Conservation (phyloP, 2,113 vertebrate species). For the Xenus cinereus region DNA sequence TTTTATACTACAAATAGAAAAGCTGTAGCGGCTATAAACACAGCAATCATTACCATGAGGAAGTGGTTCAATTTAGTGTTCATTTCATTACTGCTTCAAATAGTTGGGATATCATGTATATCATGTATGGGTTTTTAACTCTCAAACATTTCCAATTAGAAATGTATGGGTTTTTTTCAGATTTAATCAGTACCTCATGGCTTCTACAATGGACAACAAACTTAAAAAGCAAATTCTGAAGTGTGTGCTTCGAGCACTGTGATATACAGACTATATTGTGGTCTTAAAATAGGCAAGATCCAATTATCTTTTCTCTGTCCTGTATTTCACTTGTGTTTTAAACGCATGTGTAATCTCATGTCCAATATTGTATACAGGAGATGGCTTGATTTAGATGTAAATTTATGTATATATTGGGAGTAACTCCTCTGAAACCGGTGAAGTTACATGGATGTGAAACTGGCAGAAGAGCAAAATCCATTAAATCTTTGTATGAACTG, state of each 20-base stretch:
- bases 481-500: background rate
- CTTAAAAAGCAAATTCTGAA: conserved; percentile 18
- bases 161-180: background rate
- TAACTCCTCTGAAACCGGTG: background rate
- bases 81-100: background rate
- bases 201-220: background rate
- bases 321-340: background rate
- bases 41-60: background rate
- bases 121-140: background rate
- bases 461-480: background rate
- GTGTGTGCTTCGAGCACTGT: background rate
- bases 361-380: background rate
- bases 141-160: background rate
- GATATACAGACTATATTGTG: background rate
- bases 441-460: background rate
- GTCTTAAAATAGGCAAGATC: background rate
- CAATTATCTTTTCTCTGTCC: conserved; percentile 37
- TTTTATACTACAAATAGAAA: background rate
- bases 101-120: background rate
- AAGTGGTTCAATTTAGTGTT: background rate
- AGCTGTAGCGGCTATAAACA: background rate
- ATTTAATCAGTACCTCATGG: background rate
- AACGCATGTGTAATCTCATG: background rate
- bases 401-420: background rate
- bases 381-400: background rate